Evolutionary conservation across 35 echinoderm and acorn worm species (phyloP).

Genomic region (Lytechinus pictus): DNA sequence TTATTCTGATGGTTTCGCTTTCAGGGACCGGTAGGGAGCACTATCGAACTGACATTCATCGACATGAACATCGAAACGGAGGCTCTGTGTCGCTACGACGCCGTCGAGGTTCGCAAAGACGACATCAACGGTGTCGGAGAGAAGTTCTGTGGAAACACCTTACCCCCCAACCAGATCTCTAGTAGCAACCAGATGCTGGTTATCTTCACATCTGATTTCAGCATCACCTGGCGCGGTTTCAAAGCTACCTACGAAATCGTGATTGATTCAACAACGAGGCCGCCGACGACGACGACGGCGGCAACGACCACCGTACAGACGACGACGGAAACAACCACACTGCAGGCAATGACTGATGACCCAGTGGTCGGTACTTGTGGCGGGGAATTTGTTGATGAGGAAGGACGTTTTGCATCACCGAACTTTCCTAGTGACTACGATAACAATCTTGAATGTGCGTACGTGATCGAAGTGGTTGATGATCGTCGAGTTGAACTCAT

Average conservation of each 20-base stretch:
- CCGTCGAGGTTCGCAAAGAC: constrained; percentile 9
- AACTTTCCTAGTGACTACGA: constrained; percentile 40
- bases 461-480: constrained; percentile 25
- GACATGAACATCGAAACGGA: constrained; percentile 30
- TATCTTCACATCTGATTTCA: constrained; percentile 46
- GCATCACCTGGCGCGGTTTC: constrained; percentile 41
- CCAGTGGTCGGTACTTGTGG: constrained; percentile 22
- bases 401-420: constrained; percentile 30
- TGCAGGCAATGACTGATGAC: neutral
- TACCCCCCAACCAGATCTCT: constrained; percentile 21
- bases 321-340: neutral
- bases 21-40: constrained; percentile 33
- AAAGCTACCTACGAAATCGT: constrained; percentile 47
- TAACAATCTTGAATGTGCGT: neutral
- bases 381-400: neutral
- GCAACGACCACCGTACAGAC: neutral
- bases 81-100: constrained; percentile 26
- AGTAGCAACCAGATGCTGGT: constrained; percentile 51
- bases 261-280: neutral
- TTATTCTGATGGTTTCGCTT: neutral
- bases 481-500: constrained; percentile 32
- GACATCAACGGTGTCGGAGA: constrained; percentile 32
- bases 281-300: neutral
- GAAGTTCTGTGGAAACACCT: constrained; percentile 45
- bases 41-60: constrained; percentile 44